These are phyloP conservation scores for Dasypolia templi DNA, from an alignment of 2,888 invertebrate species.

Conservation along the genomic window DNA sequence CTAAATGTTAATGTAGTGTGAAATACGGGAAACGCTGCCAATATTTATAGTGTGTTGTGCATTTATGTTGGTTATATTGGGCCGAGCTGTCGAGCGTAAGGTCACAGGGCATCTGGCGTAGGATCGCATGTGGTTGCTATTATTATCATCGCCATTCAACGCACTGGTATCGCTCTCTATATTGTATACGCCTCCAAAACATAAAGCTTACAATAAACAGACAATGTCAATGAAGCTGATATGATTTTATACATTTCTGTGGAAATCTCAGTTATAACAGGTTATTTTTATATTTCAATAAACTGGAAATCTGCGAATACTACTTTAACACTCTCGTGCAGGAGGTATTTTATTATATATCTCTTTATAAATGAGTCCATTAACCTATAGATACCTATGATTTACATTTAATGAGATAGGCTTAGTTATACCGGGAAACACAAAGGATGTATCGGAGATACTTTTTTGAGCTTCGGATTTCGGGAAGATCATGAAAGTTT, in stretches of 20 bases:
- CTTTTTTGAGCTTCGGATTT: neutral
- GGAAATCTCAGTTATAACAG: neutral
- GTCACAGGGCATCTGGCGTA: constrained; percentile 89
- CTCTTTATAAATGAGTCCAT: neutral
- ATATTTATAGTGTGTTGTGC: constrained; percentile 78
- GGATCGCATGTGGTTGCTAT: constrained; percentile 85
- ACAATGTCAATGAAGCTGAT: constrained; percentile 41
- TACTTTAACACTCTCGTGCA: too few species aligned
- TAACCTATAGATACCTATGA: neutral
- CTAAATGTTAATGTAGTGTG: constrained; percentile 78
- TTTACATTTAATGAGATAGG: neutral
- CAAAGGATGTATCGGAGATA: neutral
- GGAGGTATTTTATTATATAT: neutral
- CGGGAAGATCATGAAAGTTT: neutral
- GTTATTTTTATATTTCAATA: constrained; percentile 10
- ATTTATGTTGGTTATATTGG: constrained; percentile 74
- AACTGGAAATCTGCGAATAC: neutral
- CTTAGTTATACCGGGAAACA: neutral
- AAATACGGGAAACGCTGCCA: constrained; percentile 76
- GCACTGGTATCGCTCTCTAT: constrained; percentile 80
- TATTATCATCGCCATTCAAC: constrained; percentile 86
- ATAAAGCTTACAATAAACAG: constrained; percentile 55
- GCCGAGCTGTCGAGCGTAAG: constrained; percentile 76
- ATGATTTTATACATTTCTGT: constrained; percentile 24
- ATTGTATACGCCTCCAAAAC: constrained; percentile 71